Base-by-base conservation (phyloP, 2,113 vertebrate genomes). In the Melanocharis versteri region DNA sequence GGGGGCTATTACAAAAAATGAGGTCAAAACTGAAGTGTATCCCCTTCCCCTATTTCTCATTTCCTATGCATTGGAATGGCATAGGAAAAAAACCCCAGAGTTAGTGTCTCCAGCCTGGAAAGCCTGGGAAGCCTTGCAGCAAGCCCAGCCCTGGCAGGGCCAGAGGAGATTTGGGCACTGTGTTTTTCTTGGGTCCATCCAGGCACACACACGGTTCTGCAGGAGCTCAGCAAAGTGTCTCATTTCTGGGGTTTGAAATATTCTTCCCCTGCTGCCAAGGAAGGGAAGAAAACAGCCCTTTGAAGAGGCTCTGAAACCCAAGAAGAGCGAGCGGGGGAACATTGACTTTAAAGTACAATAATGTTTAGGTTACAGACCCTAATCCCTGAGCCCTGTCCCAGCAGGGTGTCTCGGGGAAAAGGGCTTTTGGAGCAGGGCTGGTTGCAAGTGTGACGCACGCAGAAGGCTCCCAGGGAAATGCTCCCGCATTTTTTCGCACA, bases 241-340 rank as follows among this genome's bases (percentile, higher is more conserved):
- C 57, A 17, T 89, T 95, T 90, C 76, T 87, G 83, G 73, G 62
- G 50, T 73, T 68, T 90, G 50, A 90, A 90, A 61, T 62, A 93
- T 69, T 94, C 89, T 90, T 42, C 64, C 39, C 31, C 70, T 0
- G 47, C 79, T 83, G 66, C 88, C 94, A 80, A 87, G 75, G 86
- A 80, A 70, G 40, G 39, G 90, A 96, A 94, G 84, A 78, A 87
- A 92, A 50, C 31, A 64, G 47, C 53, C 57, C 85, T 96, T 93
- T 95, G 94, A 92, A 94, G 58, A 54, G 90, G 73, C 73, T 94
- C 94, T 96, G 94, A 95, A 97, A 96, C 83, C 72, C 61, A 91
- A 94, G 93, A 13, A 51, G 40, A 61, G 61, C 0, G 3, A 48
- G 44, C 22, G 35, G 45, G 86, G 73, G 58, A 89, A 66, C 72